phyloP scores from a whole-genome alignment of 1,140 invertebrate species.

The Hylyphantes graminicola region DNA sequence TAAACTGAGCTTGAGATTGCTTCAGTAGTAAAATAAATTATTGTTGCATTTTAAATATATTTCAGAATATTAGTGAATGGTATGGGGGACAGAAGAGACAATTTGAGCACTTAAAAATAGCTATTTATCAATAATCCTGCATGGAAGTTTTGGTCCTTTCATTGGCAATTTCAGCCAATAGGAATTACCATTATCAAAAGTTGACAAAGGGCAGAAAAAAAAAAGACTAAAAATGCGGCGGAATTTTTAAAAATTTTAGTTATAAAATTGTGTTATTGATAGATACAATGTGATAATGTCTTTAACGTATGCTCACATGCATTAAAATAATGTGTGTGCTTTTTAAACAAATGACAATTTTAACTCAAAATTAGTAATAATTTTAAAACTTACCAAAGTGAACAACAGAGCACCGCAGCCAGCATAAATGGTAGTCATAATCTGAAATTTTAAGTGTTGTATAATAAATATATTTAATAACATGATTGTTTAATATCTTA shows the following conservation, averaged over 20 bases:
- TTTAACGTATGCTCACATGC: neutral
- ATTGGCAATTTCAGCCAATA: no score
- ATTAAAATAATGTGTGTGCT: neutral
- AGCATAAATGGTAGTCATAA: constrained; percentile 69
- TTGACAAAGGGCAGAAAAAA: neutral
- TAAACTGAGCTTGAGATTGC: no score
- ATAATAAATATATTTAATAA: neutral
- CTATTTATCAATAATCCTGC: neutral
- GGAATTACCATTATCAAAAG: no score
- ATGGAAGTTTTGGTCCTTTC: neutral
- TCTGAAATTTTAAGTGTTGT: constrained; percentile 3
- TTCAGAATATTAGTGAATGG: no score
- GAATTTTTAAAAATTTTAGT: neutral
- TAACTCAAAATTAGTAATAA: neutral
- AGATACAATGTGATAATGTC: neutral
- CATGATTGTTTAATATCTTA: neutral
- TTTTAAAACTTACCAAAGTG: constrained; percentile 23
- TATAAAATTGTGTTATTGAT: neutral
- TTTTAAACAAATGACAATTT: neutral
- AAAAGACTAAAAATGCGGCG: neutral
- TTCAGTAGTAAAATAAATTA: no score
- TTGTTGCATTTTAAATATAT: no score
- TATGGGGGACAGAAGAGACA: no score
- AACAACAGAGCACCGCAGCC: constrained; percentile 68
- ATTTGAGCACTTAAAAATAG: no score